These are phyloP conservation scores for Lutjanus campechanus DNA, from an alignment of 2,797 vertebrate genomes.

Conservation along the genomic window DNA sequence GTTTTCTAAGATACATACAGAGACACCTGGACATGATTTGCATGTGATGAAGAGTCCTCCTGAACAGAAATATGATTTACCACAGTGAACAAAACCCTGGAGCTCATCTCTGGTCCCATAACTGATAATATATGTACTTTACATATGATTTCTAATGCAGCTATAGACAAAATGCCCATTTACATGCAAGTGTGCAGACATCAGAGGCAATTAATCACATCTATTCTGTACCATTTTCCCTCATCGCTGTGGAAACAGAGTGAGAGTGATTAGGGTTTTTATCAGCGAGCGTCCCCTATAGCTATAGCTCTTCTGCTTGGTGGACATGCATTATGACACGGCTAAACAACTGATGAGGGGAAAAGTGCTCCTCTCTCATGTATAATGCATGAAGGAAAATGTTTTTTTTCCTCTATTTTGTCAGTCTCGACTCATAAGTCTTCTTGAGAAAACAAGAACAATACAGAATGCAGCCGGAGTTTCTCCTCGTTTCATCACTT, in stretches of 20 bases:
- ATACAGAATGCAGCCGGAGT: conserved; percentile 43
- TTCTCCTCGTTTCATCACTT: conserved; percentile 78
- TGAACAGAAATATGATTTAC: background rate
- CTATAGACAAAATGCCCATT: conserved; percentile 19
- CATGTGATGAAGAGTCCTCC: background rate
- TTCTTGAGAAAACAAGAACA: conserved; percentile 62
- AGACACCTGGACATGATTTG: too few species aligned
- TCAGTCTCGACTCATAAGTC: conserved; percentile 31
- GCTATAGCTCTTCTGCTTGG: conserved; percentile 28
- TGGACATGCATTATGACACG: conserved; percentile 44
- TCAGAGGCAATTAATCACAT: conserved; percentile 56
- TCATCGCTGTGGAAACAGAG: conserved; percentile 61
- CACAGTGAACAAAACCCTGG: background rate
- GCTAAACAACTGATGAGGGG: conserved; percentile 47
- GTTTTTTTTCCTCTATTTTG: conserved; percentile 19
- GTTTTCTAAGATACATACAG: too few species aligned
- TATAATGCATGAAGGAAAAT: conserved; percentile 55
- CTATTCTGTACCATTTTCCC: conserved; percentile 22
- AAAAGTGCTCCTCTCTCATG: conserved; percentile 41
- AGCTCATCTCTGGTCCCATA: background rate
- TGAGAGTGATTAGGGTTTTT: conserved; percentile 28
- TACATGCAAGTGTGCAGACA: conserved; percentile 33
- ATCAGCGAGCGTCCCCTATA: conserved; percentile 13
- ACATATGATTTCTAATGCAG: conserved; percentile 19
- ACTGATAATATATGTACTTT: background rate